A percentile compares a stretch with the other conserved stretches of the same genome.
Conservation (phyloP, 2,113 vertebrate species). For the Daboia siamensis region DNA sequence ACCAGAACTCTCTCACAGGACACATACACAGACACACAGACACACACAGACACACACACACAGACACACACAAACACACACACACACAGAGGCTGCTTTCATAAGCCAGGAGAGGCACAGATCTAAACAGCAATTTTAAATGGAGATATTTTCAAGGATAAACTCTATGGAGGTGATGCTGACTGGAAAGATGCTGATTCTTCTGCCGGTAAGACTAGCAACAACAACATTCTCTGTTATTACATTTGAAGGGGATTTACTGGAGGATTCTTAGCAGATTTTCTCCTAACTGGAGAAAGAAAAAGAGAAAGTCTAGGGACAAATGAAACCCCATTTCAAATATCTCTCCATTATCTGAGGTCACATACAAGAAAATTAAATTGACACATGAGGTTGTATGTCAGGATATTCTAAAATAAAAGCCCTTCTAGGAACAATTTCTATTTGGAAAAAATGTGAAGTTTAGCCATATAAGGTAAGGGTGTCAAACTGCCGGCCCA, state of each 20-base stretch:
- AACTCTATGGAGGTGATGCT: not conserved
- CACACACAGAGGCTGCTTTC: not conserved
- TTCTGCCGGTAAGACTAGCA: not conserved
- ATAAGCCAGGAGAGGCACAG: not conserved
- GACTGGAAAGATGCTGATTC: not conserved
- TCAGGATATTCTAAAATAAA: not conserved
- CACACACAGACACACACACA: not conserved
- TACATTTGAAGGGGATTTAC: not conserved
- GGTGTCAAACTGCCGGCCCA: too few species aligned
- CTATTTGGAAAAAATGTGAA: not conserved
- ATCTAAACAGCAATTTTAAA: not conserved
- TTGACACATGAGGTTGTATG: not conserved
- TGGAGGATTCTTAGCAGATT: not conserved
- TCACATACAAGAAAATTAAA: not conserved
- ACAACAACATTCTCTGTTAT: not conserved
- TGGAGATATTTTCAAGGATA: not conserved
- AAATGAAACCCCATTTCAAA: not conserved
- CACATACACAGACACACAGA: not conserved
- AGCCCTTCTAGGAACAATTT: not conserved
- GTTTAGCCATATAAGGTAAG: not conserved
- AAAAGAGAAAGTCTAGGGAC: not conserved
- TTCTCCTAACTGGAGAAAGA: not conserved
- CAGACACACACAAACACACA: not conserved
- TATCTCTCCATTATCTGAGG: not conserved
- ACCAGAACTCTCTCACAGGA: not conserved